These are phyloP conservation scores for Oncorhynchus nerka DNA, from an alignment of 2,113 vertebrate genomes.

Conservation along the genomic window DNA sequence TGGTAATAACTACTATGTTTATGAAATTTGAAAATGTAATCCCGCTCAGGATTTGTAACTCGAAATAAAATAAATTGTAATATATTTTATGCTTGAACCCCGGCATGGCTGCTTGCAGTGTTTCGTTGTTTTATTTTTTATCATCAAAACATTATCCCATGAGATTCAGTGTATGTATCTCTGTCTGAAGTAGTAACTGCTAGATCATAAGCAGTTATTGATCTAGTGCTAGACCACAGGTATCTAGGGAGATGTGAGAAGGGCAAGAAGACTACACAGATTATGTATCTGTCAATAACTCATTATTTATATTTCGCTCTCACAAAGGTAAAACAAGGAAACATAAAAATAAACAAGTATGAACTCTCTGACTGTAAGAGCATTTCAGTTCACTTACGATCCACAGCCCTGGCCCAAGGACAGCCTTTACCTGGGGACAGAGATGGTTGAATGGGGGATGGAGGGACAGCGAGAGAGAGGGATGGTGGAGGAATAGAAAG, in stretches of 20 bases:
- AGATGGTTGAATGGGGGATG: neutral
- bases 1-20: neutral
- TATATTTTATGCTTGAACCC: no score
- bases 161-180: no score
- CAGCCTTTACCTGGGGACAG: neutral
- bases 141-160: no score
- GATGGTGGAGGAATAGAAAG: slow-evolving; percentile 17
- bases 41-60: neutral
- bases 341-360: neutral
- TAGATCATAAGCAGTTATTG: neutral
- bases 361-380: neutral
- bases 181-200: neutral
- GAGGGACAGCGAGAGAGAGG: slow-evolving; percentile 20
- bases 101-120: no score
- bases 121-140: no score
- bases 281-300: slow-evolving; percentile 1
- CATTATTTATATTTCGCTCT: neutral
- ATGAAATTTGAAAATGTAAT: neutral
- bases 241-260: neutral
- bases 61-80: neutral
- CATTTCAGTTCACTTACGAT: neutral
- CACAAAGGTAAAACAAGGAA: neutral
- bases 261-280: neutral
- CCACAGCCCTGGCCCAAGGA: neutral
- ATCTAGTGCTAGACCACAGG: neutral